Evolutionary conservation across 1,140 invertebrate species (phyloP).

Genomic region (Ylistrum balloti): DNA sequence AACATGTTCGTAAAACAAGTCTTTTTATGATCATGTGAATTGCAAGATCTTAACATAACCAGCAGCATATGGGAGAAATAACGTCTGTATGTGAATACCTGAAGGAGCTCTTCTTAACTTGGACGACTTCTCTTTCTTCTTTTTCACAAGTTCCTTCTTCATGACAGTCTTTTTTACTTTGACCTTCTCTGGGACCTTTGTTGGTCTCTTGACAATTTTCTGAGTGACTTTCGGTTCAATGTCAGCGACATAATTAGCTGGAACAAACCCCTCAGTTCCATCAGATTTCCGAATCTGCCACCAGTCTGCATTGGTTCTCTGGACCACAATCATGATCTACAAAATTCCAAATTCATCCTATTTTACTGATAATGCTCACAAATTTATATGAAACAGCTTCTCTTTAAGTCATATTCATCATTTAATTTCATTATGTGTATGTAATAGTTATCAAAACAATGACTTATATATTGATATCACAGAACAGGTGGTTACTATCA

Average conservation of each 20-base stretch:
- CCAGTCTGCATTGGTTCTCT: constrained; percentile 98
- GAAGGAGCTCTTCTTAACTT: constrained; percentile 79
- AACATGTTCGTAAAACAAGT: too few relatives aligned
- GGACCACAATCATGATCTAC: constrained; percentile 93
- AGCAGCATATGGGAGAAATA: too few relatives aligned
- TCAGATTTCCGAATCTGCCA: constrained; percentile 97
- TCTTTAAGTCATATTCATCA: too few relatives aligned
- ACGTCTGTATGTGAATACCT: too few relatives aligned
- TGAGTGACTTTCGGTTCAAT: constrained; percentile 93
- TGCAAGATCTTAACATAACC: too few relatives aligned
- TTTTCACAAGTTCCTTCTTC: constrained; percentile 85
- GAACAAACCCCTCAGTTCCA: constrained; percentile 97
- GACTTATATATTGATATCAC: too few relatives aligned
- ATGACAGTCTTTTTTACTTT: constrained; percentile 95
- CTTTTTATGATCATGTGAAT: too few relatives aligned
- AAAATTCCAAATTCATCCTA: constrained; percentile 46
- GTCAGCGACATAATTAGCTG: constrained; percentile 97
- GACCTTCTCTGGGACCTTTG: constrained; percentile 91
- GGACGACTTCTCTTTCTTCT: constrained; percentile 71
- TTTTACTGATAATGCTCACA: too few relatives aligned
- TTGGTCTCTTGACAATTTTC: constrained; percentile 91
- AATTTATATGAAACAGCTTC: too few relatives aligned
- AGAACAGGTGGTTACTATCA: too few relatives aligned
- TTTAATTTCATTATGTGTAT: too few relatives aligned
- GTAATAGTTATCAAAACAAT: too few relatives aligned